Evolutionary conservation across 1,140 invertebrate genomes (phyloP), one percentile per base, ranked within the genome.

Genomic region (Portunus trituberculatus): DNA sequence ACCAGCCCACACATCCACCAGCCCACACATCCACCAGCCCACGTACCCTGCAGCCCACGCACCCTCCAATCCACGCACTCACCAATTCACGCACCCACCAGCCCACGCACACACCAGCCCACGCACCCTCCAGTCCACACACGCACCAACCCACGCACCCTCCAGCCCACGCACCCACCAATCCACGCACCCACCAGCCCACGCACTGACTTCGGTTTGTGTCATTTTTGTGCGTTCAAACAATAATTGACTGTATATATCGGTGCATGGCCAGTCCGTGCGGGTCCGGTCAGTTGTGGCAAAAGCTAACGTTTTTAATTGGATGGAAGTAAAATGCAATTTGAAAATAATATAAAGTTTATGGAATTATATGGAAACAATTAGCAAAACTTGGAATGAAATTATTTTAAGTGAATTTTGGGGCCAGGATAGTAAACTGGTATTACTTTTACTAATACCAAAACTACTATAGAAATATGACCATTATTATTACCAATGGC

Each of bases 321-420:
- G 67, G 67, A 76, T 76, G 67, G n/a, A 76, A 76, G 67, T n/a
- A 76, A 76, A 76, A 76, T 76, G 67, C 67, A 76, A 76, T 76
- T 76, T 76, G 67, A n/a, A 76, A 76, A 76, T 76, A 76, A 76
- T n/a, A 76, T 76, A 3, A 76, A 76, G 25, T 76, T 76, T 76
- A 76, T 76, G 67, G 67, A 76, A 76, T 76, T 76, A 76, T 76
- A n/a, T 76, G 67, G n/a, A 76, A 76, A 76, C 67, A 76, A 76
- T 76, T 76, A 25, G 67, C 20, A 76, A 76, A 76, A 25, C 20
- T n/a, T 25, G 20, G 20, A n/a, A n/a, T n/a, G 20, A 3, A 76
- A 7, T 12, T 16, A 76, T 76, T 76, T 76, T n/a, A n/a, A 7
- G 12, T 76, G 6, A n/a, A 76, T 76, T n/a, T n/a, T 39, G 1